Conservation (phyloP, 2,888 invertebrate genomes). For the Serrognathus titanus region DNA sequence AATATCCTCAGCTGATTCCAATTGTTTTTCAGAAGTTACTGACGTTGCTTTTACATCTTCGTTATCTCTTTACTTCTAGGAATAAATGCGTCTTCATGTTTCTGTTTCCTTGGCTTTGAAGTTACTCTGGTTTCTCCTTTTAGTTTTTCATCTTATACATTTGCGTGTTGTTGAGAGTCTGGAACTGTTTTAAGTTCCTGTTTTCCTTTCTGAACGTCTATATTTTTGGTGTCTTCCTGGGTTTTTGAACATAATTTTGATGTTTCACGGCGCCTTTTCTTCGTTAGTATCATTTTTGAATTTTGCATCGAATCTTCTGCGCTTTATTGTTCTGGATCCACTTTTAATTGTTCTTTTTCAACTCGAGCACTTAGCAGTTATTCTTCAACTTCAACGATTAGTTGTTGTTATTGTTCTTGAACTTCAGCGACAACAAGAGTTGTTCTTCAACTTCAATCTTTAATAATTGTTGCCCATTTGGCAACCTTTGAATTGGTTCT, state of each 20-base stretch:
- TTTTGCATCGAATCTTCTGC: constrained; percentile 16
- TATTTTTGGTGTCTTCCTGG: constrained; percentile 4
- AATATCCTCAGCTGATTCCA: neutral
- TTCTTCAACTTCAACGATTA: no score
- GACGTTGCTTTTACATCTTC: neutral
- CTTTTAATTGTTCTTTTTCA: neutral
- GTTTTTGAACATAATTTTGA: constrained; percentile 33
- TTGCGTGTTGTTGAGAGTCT: neutral
- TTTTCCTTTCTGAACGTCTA: neutral
- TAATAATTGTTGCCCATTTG: no score
- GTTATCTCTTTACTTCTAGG: neutral
- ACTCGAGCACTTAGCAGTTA: no score
- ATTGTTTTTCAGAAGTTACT: neutral
- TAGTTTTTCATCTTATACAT: neutral
- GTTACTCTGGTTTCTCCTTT: constrained; percentile 5
- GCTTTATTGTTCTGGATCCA: neutral
- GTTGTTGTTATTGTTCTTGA: no score
- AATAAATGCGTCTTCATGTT: neutral
- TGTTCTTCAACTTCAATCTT: no score
- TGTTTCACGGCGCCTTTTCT: constrained; percentile 33
- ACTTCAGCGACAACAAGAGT: no score
- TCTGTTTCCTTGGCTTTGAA: neutral
- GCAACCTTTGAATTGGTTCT: neutral
- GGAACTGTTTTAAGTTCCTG: neutral
- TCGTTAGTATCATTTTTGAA: constrained; percentile 30